These are phyloP conservation scores for Therioaphis trifolii DNA, from an alignment of 2,888 invertebrate genomes.

Conservation along the genomic window DNA sequence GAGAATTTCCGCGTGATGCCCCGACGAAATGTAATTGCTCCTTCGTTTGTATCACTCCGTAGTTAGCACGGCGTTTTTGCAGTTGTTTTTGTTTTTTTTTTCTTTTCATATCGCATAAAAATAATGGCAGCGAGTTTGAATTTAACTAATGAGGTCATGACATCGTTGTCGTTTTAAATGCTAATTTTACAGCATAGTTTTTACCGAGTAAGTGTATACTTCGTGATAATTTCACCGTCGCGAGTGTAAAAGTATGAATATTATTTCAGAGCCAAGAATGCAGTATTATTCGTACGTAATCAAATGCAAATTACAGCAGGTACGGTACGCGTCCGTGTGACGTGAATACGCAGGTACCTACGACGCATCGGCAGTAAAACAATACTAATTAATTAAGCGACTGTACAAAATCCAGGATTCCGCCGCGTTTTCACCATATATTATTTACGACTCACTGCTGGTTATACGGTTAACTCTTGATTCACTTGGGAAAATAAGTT, in stretches of 20 bases:
- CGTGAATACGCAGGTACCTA: too few relatives aligned
- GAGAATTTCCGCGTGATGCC: background rate
- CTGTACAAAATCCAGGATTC: background rate
- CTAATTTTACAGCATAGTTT: background rate
- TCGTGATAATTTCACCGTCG: background rate
- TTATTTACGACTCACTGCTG: background rate
- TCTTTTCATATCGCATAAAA: background rate
- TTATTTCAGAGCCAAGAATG: background rate
- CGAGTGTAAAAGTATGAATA: background rate
- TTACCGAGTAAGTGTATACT: background rate
- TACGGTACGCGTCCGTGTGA: background rate
- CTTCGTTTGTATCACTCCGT: background rate
- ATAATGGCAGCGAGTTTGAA: background rate
- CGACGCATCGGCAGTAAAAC: background rate
- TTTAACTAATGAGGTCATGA: constrained; percentile 23
- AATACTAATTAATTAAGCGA: constrained; percentile 2
- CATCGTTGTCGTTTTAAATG: constrained; percentile 17
- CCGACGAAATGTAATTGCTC: background rate
- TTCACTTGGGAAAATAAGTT: background rate
- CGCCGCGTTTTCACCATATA: background rate
- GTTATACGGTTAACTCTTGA: background rate
- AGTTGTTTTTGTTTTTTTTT: too few relatives aligned
- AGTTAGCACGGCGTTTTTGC: background rate
- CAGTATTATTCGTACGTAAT: background rate
- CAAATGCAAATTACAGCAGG: background rate